Evolutionary conservation across 1,140 invertebrate species (phyloP).

Genomic region (Drosophila ogumai): DNA sequence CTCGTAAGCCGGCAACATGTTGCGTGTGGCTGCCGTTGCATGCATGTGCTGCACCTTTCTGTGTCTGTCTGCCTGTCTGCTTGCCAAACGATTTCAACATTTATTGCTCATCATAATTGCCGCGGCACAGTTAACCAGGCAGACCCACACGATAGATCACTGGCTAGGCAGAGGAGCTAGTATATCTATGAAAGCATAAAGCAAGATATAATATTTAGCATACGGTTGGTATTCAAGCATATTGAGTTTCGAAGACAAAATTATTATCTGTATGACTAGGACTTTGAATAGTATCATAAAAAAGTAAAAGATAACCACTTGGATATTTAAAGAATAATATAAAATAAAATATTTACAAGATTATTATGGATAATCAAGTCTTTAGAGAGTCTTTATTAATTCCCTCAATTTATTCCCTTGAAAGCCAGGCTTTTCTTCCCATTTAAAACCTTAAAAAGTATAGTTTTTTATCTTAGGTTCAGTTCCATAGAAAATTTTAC

Average conservation of each 20-base stretch:
- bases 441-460: neutral
- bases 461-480: neutral
- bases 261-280: too few relatives aligned
- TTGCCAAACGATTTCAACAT: conserved; percentile 64
- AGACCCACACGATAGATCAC: conserved; percentile 8
- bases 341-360: too few relatives aligned
- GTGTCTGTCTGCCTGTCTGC: conserved; percentile 10
- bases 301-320: too few relatives aligned
- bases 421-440: too few relatives aligned
- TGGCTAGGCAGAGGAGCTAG: neutral
- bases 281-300: too few relatives aligned
- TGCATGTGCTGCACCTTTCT: conserved; percentile 34
- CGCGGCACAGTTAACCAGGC: conserved; percentile 61
- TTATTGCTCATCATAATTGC: conserved; percentile 63
- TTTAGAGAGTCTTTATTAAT: too few relatives aligned
- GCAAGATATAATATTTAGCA: neutral
- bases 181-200: neutral
- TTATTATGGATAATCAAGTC: too few relatives aligned
- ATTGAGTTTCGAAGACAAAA: neutral
- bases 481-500: neutral
- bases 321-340: too few relatives aligned
- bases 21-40: conserved; percentile 55
- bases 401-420: too few relatives aligned
- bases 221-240: neutral
- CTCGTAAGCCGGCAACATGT: conserved; percentile 49